Base-by-base conservation (phyloP, 2,888 invertebrate species). In the Myopa tessellatipennis region DNA sequence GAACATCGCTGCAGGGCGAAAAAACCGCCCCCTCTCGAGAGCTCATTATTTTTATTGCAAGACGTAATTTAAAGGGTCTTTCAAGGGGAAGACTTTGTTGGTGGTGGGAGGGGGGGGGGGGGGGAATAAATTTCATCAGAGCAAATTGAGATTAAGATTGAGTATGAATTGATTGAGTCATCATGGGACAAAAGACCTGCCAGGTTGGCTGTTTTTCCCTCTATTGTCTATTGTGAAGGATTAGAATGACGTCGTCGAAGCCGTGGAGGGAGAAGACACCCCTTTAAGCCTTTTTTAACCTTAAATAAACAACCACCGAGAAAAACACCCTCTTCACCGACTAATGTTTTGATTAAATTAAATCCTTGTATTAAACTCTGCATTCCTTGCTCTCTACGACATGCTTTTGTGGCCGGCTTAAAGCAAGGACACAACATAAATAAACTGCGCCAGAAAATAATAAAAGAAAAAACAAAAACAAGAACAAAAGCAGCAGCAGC, bases 381-480 rank as follows among this genome's bases (percentile, higher is more conserved):
- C 1, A 6, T 14, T 55, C 55, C 55, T 55, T 55, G 6, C 4
- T 55, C 38, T 34, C 50, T 45, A 55, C 61, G 69, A 78, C 78
- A 80, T 82, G 78, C 81, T 81, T 71, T 83, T 85, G 86, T 78
- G 85, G 85, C 82, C 67, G 83, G 83, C 84, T 86, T 86, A 86
- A 78, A 45, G 10, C 1, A 79, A 77, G 77, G 61, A 81, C 82
- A 72, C 73, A 80, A 81, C 82, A 82, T 83, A 82, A 82, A 81
- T 76, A 82, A 82, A 81, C 81, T 80, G 38, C 38, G 16, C 52
- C 40, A 14, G 38, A 65, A 65, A 45, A 10, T 8, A 45, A 45
- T 45, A 45, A 45, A 45, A 45, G 45, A 10, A 65, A 65, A 38
- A 38, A 38, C 36, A 72, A 60, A 55, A 52, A 26, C 4, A 70